Base-by-base conservation (phyloP, 2,113 vertebrate species). In the Heterotilapia buettikoferi region DNA sequence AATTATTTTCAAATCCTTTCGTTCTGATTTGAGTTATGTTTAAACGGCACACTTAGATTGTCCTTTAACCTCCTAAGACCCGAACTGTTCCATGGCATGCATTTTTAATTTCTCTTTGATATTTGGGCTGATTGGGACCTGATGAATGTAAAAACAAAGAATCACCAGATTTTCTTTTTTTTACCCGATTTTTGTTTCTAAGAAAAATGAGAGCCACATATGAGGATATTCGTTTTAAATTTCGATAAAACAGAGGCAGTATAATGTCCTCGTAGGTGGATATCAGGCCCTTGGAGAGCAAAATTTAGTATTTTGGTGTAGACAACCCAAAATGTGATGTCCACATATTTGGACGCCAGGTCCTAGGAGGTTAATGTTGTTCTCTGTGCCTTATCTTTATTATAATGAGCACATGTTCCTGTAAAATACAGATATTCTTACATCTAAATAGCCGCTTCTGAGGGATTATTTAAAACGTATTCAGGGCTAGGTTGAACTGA, bases 1-100 rank as follows among this genome's bases (percentile, higher is more conserved):
- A 18, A 47, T 11, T 18, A 29, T 1, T 26, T 73, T 26, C 5
- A 24, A 21, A 4, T 16, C 66, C 11, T 40, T 71, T 14, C 0
- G 0, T 43, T 24, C 66, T 71, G 36, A 40, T 43, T 71, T 40
- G n/a, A 71, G 12, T 71, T 24, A 71, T 24, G n/a, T 43, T 71
- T 68, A 21, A 68, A 19, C 38, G n/a, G 33, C 36, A 40, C n/a
- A 8, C 36, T 68, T 1, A 40, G 36, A 40, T 71, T 43, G 5
- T 43, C 38, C 66, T 71, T 43, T 71, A 61, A 61, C 57, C 57
- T 31, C 26, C 57, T 61, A 10, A 31, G 8, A 10, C 26, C 57
- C 1, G 2, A 31, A 61, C 26, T 61, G 26, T 61, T 61, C 57
- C 57, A 31, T 0, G 0, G 5, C 5, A 61, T 31, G 1, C 2